phyloP scores from a whole-genome alignment of 1,140 invertebrate genomes.

The Macrobrachium rosenbergii region DNA sequence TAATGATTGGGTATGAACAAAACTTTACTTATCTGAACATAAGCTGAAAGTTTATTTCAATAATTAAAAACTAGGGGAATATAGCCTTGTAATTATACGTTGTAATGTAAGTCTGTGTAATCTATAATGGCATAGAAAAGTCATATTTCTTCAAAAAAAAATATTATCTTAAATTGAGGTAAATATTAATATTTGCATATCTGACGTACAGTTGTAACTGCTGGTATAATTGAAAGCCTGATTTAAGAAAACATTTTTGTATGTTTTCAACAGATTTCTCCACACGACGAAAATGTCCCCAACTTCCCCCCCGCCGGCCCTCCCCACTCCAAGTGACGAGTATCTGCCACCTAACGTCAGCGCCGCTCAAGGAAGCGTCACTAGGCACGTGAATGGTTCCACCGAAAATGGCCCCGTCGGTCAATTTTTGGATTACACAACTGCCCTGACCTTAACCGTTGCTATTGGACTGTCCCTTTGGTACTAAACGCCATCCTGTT shows the following conservation, averaged over 20 bases:
- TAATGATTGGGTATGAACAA: too few species aligned
- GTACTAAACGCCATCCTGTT: constrained; percentile 94
- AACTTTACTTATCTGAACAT: too few species aligned
- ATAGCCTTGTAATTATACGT: too few species aligned
- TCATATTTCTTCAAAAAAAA: too few species aligned
- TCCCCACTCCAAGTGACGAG: constrained; percentile 67
- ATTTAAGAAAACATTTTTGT: not conserved
- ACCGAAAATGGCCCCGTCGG: constrained; percentile 3
- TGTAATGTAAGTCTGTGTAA: too few species aligned
- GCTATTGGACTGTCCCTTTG: constrained; percentile 91
- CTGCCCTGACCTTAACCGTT: constrained; percentile 90
- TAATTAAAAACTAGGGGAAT: too few species aligned
- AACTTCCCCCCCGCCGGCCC: constrained; percentile 68
- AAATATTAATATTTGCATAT: too few species aligned
- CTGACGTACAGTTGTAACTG: too few species aligned
- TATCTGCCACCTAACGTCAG: constrained; percentile 64
- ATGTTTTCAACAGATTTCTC: constrained; percentile 43
- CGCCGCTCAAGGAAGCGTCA: constrained; percentile 57
- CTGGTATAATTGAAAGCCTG: too few species aligned
- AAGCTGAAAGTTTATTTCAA: too few species aligned
- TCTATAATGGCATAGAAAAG: too few species aligned
- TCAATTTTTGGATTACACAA: constrained; percentile 77
- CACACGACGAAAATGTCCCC: constrained; percentile 61
- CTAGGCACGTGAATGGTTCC: constrained; percentile 43
- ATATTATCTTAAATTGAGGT: too few species aligned